Evolutionary conservation across 1,140 invertebrate genomes (phyloP), one percentile per base, ranked within the genome.

Genomic region (Cephus cinctus): DNA sequence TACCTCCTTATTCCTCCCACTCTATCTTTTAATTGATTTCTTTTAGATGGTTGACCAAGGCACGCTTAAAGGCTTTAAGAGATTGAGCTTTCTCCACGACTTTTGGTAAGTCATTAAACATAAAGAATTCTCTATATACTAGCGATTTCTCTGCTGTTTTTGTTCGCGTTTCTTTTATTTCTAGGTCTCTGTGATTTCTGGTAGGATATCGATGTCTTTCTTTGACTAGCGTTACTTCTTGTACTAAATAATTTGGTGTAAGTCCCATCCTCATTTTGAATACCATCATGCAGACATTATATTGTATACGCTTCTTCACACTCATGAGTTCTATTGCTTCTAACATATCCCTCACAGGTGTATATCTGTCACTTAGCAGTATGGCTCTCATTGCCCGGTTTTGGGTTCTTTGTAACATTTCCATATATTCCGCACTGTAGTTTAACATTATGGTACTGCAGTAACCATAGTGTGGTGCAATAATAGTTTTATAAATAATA

Each of bases 321-420:
- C n/a, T 25, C 25, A 43, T 5, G 19, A 43, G 16, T 2, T 18
- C 3, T 16, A 43, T 16, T 4, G 41, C 16, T 30, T 30, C 25
- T 14, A 43, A 18, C 41, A 43, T 43, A 1, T 14, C 15, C 2
- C 11, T 16, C 16, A 43, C 31, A 5, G 4, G 3, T 5, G 23
- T 43, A 8, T 43, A 43, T 43, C 15, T 43, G 16, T 30, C 31
- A 14, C 21, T 19, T 15, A 12, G 14, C 5, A 30, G n/a, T 5
- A 43, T 6, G 2, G 41, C 41, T 8, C 41, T 4, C 23, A 43
- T 43, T 3, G 41, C 41, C 19, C 41, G 27, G 19, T 43, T 43
- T 27, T 43, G 41, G 1, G 41, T 15, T 15, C 18, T 30, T 43
- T 43, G 41, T 14, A 25, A 8, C 11, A 43, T 8, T 1, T 31